Evolutionary conservation across 53 echinoderm and acorn worm genomes (phyloP), one percentile per base, ranked within the genome.

Genomic region (Antedon mediterranea): DNA sequence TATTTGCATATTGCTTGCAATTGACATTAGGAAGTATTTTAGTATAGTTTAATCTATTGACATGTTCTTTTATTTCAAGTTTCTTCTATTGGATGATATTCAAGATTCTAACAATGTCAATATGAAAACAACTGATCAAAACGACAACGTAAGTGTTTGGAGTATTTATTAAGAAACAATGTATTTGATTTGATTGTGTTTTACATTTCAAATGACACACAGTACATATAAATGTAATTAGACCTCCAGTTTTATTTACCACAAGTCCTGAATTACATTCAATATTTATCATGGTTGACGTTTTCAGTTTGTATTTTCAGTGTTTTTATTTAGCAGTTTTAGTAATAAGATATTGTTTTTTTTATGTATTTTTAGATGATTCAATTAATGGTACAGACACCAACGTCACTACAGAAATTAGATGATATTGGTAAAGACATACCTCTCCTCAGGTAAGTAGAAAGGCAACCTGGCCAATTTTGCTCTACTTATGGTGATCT

Each of bases 401-500:
- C 92, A 0, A 80, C 90, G 72, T 87, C 92, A 5, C 78, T 98
- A 13, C 79, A 84, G 33, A 92, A 93, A 82, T 73, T 93, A 71
- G 86, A 90, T 30, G 92, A 88, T 14, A 72, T 87, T 32, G 90
- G 87, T 30, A 79, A 92, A 72, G 92, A 90, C 26, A 86, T 84
- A 9, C 89, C 86, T 18, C 84, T 98, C 9, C 82, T 84, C 34
- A 90, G 90, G 93, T 93, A 85, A 93, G 88, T 78, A n/a, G 28
- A 2, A 31, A 32, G 20, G 29, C 11, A 11, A 11, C 29, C 28
- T 20, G 9, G 73, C 5, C 8, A 23, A 18, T 57, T 37, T 37
- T 37, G 6, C 4, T 37, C 37, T 6, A 6, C 11, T 37, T 11
- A 37, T 37, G 4, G 4, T 37, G 11, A 6, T 37, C 4, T 37